Evolutionary conservation across 2,888 invertebrate species (phyloP).

Genomic region (Cremastinae sp.): DNA sequence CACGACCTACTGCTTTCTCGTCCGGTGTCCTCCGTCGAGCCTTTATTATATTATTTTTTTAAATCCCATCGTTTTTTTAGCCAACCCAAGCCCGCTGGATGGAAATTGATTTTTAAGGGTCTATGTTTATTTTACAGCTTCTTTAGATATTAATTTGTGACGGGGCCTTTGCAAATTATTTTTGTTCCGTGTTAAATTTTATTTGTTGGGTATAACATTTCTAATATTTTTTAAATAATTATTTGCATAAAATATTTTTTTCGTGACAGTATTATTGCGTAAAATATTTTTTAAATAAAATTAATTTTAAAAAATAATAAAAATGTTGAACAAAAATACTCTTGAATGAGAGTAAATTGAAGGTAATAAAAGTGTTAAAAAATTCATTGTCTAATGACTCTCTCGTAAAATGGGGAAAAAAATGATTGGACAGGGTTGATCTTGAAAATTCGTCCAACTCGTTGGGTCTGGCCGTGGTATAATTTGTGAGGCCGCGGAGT

Average conservation of each 20-base stretch:
- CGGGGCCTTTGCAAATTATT: too few relatives aligned
- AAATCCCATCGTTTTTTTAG: neutral
- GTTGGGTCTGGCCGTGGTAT: neutral
- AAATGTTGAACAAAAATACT: neutral
- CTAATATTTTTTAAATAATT: too few relatives aligned
- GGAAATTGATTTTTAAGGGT: neutral
- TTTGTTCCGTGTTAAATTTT: too few relatives aligned
- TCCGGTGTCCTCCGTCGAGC: neutral
- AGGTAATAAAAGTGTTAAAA: too few relatives aligned
- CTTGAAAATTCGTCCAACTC: neutral
- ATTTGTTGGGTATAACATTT: too few relatives aligned
- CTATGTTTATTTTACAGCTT: conserved; percentile 4
- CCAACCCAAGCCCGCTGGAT: neutral
- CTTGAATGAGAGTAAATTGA: too few relatives aligned
- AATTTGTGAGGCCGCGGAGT: conserved; percentile 12
- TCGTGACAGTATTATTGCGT: too few relatives aligned
- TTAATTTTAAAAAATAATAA: too few relatives aligned
- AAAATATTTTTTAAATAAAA: too few relatives aligned
- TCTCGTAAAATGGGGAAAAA: neutral
- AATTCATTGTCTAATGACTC: neutral
- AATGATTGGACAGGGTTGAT: neutral
- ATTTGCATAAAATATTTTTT: too few relatives aligned
- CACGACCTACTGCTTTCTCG: neutral
- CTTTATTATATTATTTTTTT: conserved; percentile 4
- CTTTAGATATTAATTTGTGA: too few relatives aligned